Base-by-base conservation (phyloP, 2,888 invertebrate genomes). In the Rhagophthalmus giganteus region DNA sequence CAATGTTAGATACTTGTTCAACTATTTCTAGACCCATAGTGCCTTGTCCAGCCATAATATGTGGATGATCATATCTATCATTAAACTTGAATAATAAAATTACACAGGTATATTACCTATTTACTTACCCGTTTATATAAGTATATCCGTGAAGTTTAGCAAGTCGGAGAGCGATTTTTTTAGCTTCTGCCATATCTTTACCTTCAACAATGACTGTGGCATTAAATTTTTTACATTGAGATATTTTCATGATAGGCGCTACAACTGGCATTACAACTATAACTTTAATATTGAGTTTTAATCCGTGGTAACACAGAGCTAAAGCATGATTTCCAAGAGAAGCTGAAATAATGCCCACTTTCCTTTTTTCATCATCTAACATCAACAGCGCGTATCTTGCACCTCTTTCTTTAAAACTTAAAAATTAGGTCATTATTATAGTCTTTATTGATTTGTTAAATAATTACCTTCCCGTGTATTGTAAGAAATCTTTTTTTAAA, bases 181-280 rank as follows among this genome's bases (percentile, higher is more conserved):
- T 94, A 0, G 94, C 90, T 73, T 93, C 92, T 27, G 81, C 84
- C 85, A 95, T 90, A 66, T 92, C 87, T 32, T 80, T 77, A 1
- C 95, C 96, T 54, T 86, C 79, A 8, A 92, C 82, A 13, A 96
- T 82, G 4, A 96, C 93, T 34, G 83, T 84, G 1, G 96, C 95
- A 3, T 90, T 89, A 69, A 84, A 90, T 39, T 86, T 86, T 41
- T 85, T 82, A 70, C 96, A 96, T 55, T 88, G 86, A 67, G 91
- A 86, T 35, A 96, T 88, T 77, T 96, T 97, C 94, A 96, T 96
- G 48, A 97, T 89, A 0, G 96, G 95, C 0, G 96, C 96, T 0
- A 92, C 85, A 27, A 85, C 84, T 0, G 96, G 96, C 96, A 97
- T 96, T n/a, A 97, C 90, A 2, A 97, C 88, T 0, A 86, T 87